Evolutionary conservation across 2,797 vertebrate genomes (phyloP), one percentile per base, ranked within the genome.

Genomic region (Lerista edwardsae): DNA sequence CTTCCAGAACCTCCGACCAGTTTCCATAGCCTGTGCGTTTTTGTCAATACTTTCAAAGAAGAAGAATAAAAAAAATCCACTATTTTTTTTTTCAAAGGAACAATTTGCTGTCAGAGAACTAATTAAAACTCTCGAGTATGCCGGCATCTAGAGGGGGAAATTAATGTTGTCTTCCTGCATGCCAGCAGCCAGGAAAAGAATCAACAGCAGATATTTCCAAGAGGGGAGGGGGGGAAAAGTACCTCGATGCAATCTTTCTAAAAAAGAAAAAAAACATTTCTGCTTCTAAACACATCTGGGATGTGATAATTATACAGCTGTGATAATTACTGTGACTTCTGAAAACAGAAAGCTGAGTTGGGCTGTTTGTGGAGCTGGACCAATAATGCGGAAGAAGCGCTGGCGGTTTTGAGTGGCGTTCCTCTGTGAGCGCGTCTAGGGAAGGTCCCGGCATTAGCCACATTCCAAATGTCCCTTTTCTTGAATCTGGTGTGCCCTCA

Each of bases 261-360:
- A 75, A 85, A 80, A 77, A 85, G 75, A 75, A 85, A 75, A 85
- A 80, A 77, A 85, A 80, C 71, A 31, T 67, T 65, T 65, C 59
- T 64, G 12, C 31, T 68, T 68, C 51, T 61, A 69, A n/a, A 68
- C n/a, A 34, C 78, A 75, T 55, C 72, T 75, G 84, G 72, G 72
- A 75, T 44, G 36, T 74, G 77, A 57, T 69, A 59, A 61, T 75
- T 75, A 85, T 36, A 36, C 41, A 36, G 29, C 39, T 61, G 55
- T 80, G 61, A 85, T 83, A 47, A 41, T 64, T 85, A 69, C 59
- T 68, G 78, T 34, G n/a, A n/a, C n/a, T n/a, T n/a, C n/a, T n/a
- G n/a, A n/a, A 44, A 69, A 29, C 51, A 44, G 61, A 68, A 57
- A 68, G 34, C 34, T 73, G 19, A 2, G 44, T 8, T n/a, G 44